Evolutionary conservation across 2,888 invertebrate genomes (phyloP), one percentile per base, ranked within the genome.

Genomic region (Epicampocera succincta): DNA sequence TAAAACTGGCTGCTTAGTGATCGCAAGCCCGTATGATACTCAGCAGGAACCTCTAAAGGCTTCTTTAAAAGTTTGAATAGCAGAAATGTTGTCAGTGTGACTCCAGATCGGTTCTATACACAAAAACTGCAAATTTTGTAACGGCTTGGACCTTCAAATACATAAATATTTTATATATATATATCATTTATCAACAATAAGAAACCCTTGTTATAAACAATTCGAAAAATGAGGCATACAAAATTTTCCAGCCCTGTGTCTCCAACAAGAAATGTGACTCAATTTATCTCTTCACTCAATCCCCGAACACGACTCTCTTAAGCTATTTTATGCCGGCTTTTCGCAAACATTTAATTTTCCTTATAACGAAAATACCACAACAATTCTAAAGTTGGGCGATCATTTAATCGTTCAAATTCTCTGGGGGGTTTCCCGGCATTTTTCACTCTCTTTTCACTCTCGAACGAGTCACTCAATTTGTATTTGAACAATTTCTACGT

Each of bases 341-440:
- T 61, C 61, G 38, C 44, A 25, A 42, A 44, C 12, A 58, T 42
- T 29, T 33, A 33, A 13, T 21, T 61, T 42, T 40, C 38, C 3
- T 60, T 25, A n/a, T 42, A 65, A 40, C 33, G 11, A 50, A 56
- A 56, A 56, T 50, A 42, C 58, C 48, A 66, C 58, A 75, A 66
- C 17, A n/a, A 29, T 65, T 65, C 48, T 40, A 19, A 46, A 29
- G 52, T 52, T 76, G 33, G 38, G 9, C 9, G 9, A 56, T 56
- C 8, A 38, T 54, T 9, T 13, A n/a, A 13, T 17, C 42, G 5
- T 44, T 29, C 48, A 29, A 25, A 50, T 38, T 58, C 29, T 19
- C 19, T n/a, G 11, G 17, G 52, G 65, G 50, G n/a, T 66, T 78
- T 60, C 48, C 72, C 78, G 78, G 65, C 58, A 69, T 69, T 69